A percentile compares a stretch with the other conserved stretches of the same genome.
phyloP scores from a whole-genome alignment of 2,113 vertebrate species.

The Zeus faber region DNA sequence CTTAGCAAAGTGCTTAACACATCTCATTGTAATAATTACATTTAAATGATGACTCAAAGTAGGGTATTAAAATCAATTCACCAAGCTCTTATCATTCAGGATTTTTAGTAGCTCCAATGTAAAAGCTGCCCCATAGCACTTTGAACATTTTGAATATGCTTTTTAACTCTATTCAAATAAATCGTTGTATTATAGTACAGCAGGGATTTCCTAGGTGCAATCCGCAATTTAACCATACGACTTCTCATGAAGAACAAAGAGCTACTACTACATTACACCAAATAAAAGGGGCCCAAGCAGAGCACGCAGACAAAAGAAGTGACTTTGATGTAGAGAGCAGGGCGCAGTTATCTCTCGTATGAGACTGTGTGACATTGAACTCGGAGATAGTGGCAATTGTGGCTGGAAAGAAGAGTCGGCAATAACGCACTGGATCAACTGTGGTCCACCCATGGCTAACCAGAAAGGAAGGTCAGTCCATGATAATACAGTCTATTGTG shows the following conservation, averaged over 20 bases:
- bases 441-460: conserved; percentile 13
- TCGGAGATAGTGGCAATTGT: conserved; percentile 19
- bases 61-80: too few relatives aligned
- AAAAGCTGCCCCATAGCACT: too few relatives aligned
- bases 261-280: not conserved
- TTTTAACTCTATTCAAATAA: too few relatives aligned
- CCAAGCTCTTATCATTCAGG: too few relatives aligned
- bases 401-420: conserved; percentile 11
- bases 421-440: conserved; percentile 17
- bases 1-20: too few relatives aligned
- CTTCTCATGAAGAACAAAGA: not conserved
- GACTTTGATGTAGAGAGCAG: conserved; percentile 25
- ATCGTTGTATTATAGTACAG: too few relatives aligned
- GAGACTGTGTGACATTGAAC: conserved; percentile 17
- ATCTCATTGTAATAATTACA: too few relatives aligned
- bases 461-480: not conserved
- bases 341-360: not conserved
- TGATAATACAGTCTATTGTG: not conserved
- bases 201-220: too few relatives aligned
- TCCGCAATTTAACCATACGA: too few relatives aligned
- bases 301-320: not conserved
- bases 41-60: too few relatives aligned
- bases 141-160: too few relatives aligned
- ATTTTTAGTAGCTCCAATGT: too few relatives aligned
- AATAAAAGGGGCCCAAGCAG: not conserved